These are phyloP conservation scores for Paraplagusia blochii DNA, from an alignment of 2,113 vertebrate genomes.

Conservation along the genomic window DNA sequence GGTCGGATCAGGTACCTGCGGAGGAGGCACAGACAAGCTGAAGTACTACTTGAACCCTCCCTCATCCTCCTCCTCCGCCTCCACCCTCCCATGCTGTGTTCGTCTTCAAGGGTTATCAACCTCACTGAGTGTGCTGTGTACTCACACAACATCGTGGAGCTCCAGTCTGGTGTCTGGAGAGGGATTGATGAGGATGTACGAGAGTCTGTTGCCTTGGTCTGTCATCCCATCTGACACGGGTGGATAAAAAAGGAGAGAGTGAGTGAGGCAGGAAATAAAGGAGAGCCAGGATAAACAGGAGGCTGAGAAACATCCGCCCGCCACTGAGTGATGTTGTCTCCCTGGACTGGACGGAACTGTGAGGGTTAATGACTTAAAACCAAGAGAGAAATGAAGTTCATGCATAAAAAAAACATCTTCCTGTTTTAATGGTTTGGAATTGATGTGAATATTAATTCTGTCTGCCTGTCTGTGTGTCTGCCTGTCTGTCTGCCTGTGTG, in stretches of 20 bases:
- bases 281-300: constrained; percentile 41
- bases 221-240: constrained; percentile 79
- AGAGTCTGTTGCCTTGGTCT: constrained; percentile 81
- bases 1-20: constrained; percentile 81
- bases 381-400: too few relatives aligned
- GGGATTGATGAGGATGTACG: constrained; percentile 84
- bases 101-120: constrained; percentile 8
- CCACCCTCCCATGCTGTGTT: neutral
- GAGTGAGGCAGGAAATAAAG: constrained; percentile 47
- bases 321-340: constrained; percentile 4
- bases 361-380: too few relatives aligned
- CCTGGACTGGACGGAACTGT: too few relatives aligned
- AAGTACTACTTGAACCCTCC: neutral
- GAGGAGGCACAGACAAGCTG: constrained; percentile 11
- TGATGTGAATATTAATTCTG: too few relatives aligned
- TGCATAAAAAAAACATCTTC: too few relatives aligned
- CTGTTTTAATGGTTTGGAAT: too few relatives aligned
- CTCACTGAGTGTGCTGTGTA: constrained; percentile 12
- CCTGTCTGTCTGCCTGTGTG: too few relatives aligned
- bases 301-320: constrained; percentile 29
- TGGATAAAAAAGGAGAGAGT: constrained; percentile 40
- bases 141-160: constrained; percentile 83
- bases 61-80: too few relatives aligned
- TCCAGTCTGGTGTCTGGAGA: constrained; percentile 81
- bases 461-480: too few relatives aligned